Conservation (phyloP, 2,797 vertebrate species). For the Avahi laniger region DNA sequence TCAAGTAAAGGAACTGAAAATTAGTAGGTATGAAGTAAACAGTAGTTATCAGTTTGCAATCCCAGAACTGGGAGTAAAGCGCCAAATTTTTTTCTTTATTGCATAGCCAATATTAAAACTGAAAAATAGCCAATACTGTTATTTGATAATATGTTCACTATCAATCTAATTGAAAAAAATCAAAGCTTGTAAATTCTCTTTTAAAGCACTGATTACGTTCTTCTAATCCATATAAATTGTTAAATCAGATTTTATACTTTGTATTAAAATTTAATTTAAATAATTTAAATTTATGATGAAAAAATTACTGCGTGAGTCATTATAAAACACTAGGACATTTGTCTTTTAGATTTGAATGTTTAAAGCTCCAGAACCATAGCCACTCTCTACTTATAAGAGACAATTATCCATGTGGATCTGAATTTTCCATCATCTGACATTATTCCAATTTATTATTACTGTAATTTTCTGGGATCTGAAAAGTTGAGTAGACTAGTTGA, state of each 20-base stretch:
- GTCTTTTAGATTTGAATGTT: constrained; percentile 45
- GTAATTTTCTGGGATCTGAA: constrained; percentile 69
- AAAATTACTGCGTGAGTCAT: neutral
- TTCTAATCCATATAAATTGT: neutral
- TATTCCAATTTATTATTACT: constrained; percentile 68
- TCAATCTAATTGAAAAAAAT: neutral
- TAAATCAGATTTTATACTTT: neutral
- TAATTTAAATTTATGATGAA: constrained; percentile 13
- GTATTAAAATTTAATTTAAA: constrained; percentile 30
- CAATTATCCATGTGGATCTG: constrained; percentile 44
- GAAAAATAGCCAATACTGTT: neutral
- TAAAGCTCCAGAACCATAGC: neutral
- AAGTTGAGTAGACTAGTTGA: constrained; percentile 60
- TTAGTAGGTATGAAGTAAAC: neutral
- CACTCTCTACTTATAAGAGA: constrained; percentile 44
- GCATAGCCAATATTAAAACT: neutral
- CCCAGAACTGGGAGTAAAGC: neutral
- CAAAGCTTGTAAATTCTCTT: neutral
- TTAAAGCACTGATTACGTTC: neutral
- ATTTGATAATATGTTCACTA: neutral
- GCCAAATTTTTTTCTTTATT: neutral
- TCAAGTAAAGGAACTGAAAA: neutral
- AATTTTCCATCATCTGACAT: constrained; percentile 61
- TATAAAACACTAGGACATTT: constrained; percentile 29
- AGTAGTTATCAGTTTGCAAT: neutral